Percentiles rank a stretch among this genome's conserved stretches.
These are phyloP conservation scores for Neoarius graeffei DNA, from an alignment of 2,113 vertebrate species.

Conservation along the genomic window DNA sequence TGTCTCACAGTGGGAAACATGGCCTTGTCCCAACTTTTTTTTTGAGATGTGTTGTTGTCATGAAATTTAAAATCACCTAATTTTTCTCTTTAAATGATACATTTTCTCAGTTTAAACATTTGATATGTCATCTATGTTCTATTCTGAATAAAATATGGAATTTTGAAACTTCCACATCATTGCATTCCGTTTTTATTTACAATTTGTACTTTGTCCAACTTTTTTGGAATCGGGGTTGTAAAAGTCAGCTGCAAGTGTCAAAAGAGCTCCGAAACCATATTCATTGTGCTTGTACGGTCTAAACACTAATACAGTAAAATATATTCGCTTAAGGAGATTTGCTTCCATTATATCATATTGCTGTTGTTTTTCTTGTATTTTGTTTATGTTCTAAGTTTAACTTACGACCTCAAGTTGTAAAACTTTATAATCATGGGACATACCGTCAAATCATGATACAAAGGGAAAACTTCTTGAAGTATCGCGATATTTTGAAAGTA, in stretches of 20 bases:
- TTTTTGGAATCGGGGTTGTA: too few species aligned
- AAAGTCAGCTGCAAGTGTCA: background rate
- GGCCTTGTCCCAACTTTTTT: too few species aligned
- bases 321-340: background rate
- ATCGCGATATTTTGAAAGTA: background rate
- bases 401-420: background rate
- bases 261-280: background rate
- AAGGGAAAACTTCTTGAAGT: background rate
- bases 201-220: too few species aligned
- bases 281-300: background rate
- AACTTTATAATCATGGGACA: background rate
- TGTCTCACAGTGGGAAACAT: too few species aligned
- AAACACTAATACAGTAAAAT: background rate
- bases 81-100: too few species aligned
- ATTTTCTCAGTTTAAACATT: too few species aligned
- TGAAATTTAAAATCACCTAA: too few species aligned
- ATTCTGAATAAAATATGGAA: too few species aligned
- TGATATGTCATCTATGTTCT: too few species aligned
- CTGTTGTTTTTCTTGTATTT: background rate
- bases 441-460: background rate
- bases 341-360: background rate
- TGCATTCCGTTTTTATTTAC: too few species aligned
- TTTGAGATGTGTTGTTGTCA: too few species aligned
- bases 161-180: too few species aligned
- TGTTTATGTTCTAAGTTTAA: background rate